Evolutionary conservation across 1,140 invertebrate species (phyloP).

Genomic region (Ridgeia piscesae): DNA sequence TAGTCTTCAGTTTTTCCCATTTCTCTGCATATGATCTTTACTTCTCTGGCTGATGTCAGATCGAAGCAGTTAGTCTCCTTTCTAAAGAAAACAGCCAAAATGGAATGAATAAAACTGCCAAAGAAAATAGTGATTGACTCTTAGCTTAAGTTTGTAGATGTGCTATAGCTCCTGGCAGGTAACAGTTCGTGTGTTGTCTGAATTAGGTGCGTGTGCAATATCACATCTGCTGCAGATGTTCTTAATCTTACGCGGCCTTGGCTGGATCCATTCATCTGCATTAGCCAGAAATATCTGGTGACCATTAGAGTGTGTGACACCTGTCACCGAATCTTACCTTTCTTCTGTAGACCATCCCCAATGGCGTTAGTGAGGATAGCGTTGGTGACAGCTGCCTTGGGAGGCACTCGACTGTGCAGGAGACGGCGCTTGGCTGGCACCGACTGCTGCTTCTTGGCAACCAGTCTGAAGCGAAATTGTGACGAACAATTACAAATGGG

Average conservation of each 20-base stretch:
- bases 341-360: neutral
- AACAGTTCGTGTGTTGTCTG: constrained; percentile 42
- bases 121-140: too few relatives aligned
- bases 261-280: neutral
- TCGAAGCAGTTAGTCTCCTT: neutral
- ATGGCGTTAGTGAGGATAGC: neutral
- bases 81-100: neutral
- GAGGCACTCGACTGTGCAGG: neutral
- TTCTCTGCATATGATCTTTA: too few relatives aligned
- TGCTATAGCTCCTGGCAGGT: too few relatives aligned
- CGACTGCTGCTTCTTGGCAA: neutral
- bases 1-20: too few relatives aligned
- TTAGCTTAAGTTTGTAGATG: too few relatives aligned
- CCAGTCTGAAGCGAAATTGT: neutral
- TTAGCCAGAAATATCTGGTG: neutral
- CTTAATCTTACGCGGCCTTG: too few relatives aligned
- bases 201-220: too few relatives aligned
- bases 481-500: neutral
- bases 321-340: neutral
- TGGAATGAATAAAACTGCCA: too few relatives aligned
- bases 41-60: neutral
- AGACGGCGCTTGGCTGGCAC: neutral
- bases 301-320: neutral
- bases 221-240: too few relatives aligned
- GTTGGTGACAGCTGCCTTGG: neutral